These are phyloP conservation scores for Calephelis nemesis DNA, from an alignment of 1,140 invertebrate genomes.

Conservation along the genomic window DNA sequence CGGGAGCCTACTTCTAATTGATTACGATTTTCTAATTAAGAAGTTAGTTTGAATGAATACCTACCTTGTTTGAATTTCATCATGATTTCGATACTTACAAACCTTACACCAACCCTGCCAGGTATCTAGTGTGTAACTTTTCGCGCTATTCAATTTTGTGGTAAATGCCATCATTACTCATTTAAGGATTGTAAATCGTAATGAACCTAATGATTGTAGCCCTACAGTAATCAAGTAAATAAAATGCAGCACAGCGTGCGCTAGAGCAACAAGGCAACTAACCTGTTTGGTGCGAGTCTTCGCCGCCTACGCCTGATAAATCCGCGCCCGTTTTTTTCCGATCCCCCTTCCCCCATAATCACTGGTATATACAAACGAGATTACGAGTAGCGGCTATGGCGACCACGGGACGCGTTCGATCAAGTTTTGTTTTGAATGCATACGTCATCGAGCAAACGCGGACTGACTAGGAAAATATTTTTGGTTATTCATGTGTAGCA, in stretches of 20 bases:
- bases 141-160: background rate
- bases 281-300: constrained; percentile 64
- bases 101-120: background rate
- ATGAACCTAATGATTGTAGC: constrained; percentile 36
- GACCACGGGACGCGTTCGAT: constrained; percentile 48
- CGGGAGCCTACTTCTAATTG: too few species aligned
- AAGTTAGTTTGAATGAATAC: too few species aligned
- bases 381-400: constrained; percentile 38
- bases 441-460: constrained; percentile 44
- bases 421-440: constrained; percentile 59
- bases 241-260: constrained; percentile 49
- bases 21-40: too few species aligned
- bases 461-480: constrained; percentile 20
- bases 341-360: constrained; percentile 37
- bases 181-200: constrained; percentile 19
- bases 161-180: background rate
- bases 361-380: constrained; percentile 37
- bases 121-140: background rate
- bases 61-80: too few species aligned
- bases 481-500: background rate
- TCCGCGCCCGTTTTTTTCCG: constrained; percentile 60
- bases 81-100: too few species aligned
- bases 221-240: constrained; percentile 60
- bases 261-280: constrained; percentile 57
- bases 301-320: constrained; percentile 69